Evolutionary conservation across 2,888 invertebrate species (phyloP).

Genomic region (Drosophila longiperda): DNA sequence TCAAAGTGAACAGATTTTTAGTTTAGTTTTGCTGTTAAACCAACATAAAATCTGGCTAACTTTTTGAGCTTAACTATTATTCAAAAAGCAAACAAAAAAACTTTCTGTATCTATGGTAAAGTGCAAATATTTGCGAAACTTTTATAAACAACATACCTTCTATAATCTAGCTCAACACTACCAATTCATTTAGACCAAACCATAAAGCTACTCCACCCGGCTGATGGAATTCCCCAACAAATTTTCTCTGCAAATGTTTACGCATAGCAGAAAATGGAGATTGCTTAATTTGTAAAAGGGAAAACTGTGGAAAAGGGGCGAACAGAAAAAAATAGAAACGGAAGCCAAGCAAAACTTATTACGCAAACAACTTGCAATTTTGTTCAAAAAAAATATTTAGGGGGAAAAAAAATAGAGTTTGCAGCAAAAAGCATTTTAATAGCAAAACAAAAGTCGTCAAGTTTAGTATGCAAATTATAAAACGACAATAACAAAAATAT

Average conservation of each 20-base stretch:
- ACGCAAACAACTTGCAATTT: slow-evolving; percentile 30
- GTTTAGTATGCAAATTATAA: slow-evolving; percentile 12
- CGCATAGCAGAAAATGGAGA: slow-evolving; percentile 32
- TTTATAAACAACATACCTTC: neutral
- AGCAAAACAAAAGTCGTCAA: slow-evolving; percentile 50
- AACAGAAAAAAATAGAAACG: neutral
- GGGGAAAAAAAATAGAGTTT: slow-evolving; percentile 10
- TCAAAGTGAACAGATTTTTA: neutral
- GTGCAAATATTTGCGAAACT: neutral
- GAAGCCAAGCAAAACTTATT: slow-evolving; percentile 7
- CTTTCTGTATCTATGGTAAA: neutral
- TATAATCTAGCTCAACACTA: neutral
- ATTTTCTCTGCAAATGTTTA: slow-evolving; percentile 29
- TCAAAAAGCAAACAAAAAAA: neutral
- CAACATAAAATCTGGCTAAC: neutral
- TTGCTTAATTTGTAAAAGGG: slow-evolving; percentile 46
- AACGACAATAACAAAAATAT: neutral
- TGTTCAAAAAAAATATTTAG: slow-evolving; percentile 22
- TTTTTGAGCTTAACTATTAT: neutral
- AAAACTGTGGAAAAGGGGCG: neutral
- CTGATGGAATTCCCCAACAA: slow-evolving; percentile 15
- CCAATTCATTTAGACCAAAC: slow-evolving; percentile 24
- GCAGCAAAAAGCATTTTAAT: slow-evolving; percentile 44
- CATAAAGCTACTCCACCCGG: slow-evolving; percentile 1
- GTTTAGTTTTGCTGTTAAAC: neutral